Percentiles rank a stretch among this genome's conserved stretches.
Evolutionary conservation across 2,888 invertebrate species (phyloP).

Genomic region (Trichacis sp.): DNA sequence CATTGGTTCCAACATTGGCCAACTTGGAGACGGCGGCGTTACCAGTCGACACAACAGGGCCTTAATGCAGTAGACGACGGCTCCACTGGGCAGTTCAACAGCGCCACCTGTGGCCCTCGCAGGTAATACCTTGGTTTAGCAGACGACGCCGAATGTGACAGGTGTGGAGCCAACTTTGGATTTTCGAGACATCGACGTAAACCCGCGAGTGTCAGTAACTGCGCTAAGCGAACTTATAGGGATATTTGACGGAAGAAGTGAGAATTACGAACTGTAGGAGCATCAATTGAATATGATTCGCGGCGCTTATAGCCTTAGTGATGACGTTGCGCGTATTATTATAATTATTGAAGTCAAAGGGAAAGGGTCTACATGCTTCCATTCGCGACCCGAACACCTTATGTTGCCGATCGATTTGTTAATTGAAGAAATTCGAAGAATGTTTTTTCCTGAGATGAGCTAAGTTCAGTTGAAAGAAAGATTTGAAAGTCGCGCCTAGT

Average conservation of each 20-base stretch:
- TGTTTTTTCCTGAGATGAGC: constrained; percentile 23
- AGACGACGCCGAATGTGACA: too few relatives aligned
- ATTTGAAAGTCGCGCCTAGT: constrained; percentile 27
- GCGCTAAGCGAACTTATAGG: constrained; percentile 10
- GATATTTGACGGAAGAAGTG: not conserved
- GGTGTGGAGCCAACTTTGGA: too few relatives aligned
- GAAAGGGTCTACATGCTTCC: constrained; percentile 32
- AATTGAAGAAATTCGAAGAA: constrained; percentile 19
- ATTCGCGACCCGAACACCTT: constrained; percentile 26
- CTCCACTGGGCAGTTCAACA: too few relatives aligned
- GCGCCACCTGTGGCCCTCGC: too few relatives aligned
- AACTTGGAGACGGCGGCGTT: too few relatives aligned
- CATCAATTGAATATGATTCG: constrained; percentile 19
- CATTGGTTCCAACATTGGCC: too few relatives aligned
- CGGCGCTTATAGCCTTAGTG: constrained; percentile 16
- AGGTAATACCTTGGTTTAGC: too few relatives aligned
- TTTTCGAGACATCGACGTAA: too few relatives aligned
- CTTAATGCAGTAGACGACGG: too few relatives aligned
- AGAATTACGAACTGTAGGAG: constrained; percentile 15
- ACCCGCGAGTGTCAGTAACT: constrained; percentile 4
- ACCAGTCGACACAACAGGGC: too few relatives aligned
- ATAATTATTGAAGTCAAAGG: constrained; percentile 26
- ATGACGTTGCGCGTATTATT: constrained; percentile 14
- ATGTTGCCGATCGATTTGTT: constrained; percentile 14
- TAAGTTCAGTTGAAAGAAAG: constrained; percentile 11